These are phyloP conservation scores for Aphelocoma californica DNA, from an alignment of 2,797 vertebrate species.

Conservation along the genomic window DNA sequence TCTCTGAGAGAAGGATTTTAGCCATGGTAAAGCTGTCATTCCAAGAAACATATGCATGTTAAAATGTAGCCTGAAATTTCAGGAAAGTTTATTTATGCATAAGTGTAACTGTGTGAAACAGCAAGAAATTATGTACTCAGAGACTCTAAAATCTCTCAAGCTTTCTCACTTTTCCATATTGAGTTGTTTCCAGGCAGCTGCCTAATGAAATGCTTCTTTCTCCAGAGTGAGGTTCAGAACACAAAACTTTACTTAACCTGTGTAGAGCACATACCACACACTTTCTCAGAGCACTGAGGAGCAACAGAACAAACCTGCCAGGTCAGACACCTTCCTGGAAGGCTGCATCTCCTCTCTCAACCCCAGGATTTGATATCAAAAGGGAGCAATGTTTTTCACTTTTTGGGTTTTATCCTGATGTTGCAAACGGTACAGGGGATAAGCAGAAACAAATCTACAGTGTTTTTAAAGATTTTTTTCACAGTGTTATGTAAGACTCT, in stretches of 20 bases:
- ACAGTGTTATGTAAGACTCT: neutral
- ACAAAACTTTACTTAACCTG: constrained; percentile 22
- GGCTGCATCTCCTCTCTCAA: neutral
- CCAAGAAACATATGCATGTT: neutral
- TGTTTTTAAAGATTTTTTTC: neutral
- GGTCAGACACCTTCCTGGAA: constrained; percentile 21
- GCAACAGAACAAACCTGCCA: constrained; percentile 4
- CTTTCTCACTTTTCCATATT: constrained; percentile 8
- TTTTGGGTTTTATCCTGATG: neutral
- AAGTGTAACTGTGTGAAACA: neutral
- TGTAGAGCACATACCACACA: neutral
- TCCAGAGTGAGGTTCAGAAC: constrained; percentile 51
- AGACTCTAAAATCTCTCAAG: constrained; percentile 16
- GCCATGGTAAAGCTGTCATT: neutral
- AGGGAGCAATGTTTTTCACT: neutral
- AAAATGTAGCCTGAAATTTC: neutral
- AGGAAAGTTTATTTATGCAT: neutral
- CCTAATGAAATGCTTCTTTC: constrained; percentile 70
- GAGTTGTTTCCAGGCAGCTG: constrained; percentile 63
- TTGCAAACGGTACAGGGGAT: neutral
- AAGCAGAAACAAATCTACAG: neutral
- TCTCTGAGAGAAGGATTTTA: neutral
- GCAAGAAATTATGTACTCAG: neutral
- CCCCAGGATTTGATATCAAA: neutral
- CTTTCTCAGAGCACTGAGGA: constrained; percentile 14